These are phyloP conservation scores for Chlorops oryzae DNA, from an alignment of 1,140 invertebrate genomes.

Conservation along the genomic window DNA sequence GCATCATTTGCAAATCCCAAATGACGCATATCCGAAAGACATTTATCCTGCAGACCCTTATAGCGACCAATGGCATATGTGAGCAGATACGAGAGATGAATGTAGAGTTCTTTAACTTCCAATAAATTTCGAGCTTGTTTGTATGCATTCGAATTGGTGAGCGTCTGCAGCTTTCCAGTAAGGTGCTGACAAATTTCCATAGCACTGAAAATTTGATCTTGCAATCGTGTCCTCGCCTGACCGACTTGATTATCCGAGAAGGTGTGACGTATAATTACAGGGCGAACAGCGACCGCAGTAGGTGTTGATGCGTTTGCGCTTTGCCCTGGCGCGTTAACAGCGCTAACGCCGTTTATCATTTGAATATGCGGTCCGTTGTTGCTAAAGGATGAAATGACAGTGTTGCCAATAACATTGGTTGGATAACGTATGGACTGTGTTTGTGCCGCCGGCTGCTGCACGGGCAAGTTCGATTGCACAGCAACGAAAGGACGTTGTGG, in stretches of 20 bases:
- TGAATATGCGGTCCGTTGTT: constrained; percentile 16
- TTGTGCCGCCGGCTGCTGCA: not conserved
- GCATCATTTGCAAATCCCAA: constrained; percentile 44
- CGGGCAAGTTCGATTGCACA: not conserved
- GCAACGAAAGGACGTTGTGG: constrained; percentile 1
- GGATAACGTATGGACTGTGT: constrained; percentile 6
- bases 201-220: constrained; percentile 41
- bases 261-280: constrained; percentile 14
- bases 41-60: constrained; percentile 44
- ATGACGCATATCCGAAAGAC: constrained; percentile 39
- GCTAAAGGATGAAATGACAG: constrained; percentile 2
- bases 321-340: constrained; percentile 11
- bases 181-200: constrained; percentile 46
- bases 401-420: constrained; percentile 2
- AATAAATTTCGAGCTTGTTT: constrained; percentile 33
- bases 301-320: not conserved
- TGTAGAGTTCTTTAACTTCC: constrained; percentile 45
- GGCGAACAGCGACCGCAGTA: constrained; percentile 26
- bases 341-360: constrained; percentile 9
- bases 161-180: constrained; percentile 37
- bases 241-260: constrained; percentile 30
- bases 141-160: constrained; percentile 46
- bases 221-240: constrained; percentile 31
- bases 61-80: constrained; percentile 45
- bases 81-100: constrained; percentile 45